Base-by-base conservation (phyloP, 2,113 vertebrate species). In the Benitochromis conjunctus region DNA sequence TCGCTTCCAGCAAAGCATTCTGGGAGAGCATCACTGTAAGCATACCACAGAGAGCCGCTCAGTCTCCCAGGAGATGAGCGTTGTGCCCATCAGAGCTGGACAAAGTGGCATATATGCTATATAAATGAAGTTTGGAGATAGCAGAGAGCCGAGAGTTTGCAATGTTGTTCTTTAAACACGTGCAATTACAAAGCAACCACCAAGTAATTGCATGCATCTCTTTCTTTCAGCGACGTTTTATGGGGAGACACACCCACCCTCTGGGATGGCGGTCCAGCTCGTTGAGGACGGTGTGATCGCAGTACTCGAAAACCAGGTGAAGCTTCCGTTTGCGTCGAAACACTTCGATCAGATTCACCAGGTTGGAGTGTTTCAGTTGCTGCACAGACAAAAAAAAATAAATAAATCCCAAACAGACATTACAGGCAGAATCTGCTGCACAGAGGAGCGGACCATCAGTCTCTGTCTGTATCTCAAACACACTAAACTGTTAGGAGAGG, bases 271-370 rank as follows among this genome's bases (percentile, higher is more conserved):
- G 96, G 94, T 98, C 97, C 94, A 99, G 94, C 92, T 99, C 97
- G 0, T 98, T 97, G 53, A 99, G 98, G 29, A 99, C 97, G 0
- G 98, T 99, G 96, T 97, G 97, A 83, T 98, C 98, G 2, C 98
- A 99, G 95, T 98, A 99, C 74, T 99, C 98, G 2, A 99, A 98
- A 78, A 99, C 98, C 79, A 99, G 95, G 90, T 99, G 98, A 26
- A 99, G 97, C 85, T 96, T 97, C 86, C 98, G 89, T 83, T 98
- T 99, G 57, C 96, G 97, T 21, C 98, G 93, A 88, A 99, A 99
- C 89, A 99, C 98, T 38, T 99, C 98, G 24, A 99, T 97, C 81
- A 99, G 97, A 77, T 96, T 99, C 69, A 99, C 98, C 64, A 99
- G 96, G 94, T 99, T 99, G 88, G 97, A 96, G 89, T 99, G 98